phyloP scores from a whole-genome alignment of 37 sponge, comb jelly and placozoan genomes.

The Diacarnus erythraeanus region DNA sequence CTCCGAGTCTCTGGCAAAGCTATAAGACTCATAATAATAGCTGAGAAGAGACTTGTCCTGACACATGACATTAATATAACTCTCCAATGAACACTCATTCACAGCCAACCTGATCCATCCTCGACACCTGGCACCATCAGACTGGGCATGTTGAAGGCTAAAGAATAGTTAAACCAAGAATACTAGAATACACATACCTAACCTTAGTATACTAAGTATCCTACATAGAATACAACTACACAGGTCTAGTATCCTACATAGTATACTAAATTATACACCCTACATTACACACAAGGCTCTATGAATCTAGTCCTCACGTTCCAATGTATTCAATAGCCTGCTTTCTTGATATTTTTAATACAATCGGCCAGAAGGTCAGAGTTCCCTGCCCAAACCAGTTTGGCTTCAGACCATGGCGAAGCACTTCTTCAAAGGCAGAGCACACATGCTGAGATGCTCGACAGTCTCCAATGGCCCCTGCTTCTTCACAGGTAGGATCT shows the following conservation, averaged over 20 bases:
- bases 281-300: no score
- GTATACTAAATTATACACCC: no score
- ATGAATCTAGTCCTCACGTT: slow-evolving; percentile 46
- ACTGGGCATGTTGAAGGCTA: slow-evolving; percentile 87
- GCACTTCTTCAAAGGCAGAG: slow-evolving; percentile 65
- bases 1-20: slow-evolving; percentile 76
- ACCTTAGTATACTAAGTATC: no score
- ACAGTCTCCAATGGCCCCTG: slow-evolving; percentile 52
- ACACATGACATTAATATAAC: slow-evolving; percentile 84
- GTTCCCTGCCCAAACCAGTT: slow-evolving; percentile 55
- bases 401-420: slow-evolving; percentile 77
- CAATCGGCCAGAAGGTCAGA: slow-evolving; percentile 80
- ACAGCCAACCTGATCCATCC: slow-evolving; percentile 64
- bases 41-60: slow-evolving; percentile 58
- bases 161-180: not conserved
- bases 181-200: no score
- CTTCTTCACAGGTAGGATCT: slow-evolving; percentile 6
- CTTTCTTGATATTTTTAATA: slow-evolving; percentile 68
- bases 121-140: slow-evolving; percentile 73
- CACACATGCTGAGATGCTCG: slow-evolving; percentile 64
- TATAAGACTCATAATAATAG: slow-evolving; percentile 79
- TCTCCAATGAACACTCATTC: slow-evolving; percentile 93
- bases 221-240: no score
- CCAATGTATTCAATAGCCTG: slow-evolving; percentile 79
- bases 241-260: no score